A percentile compares a stretch with the other conserved stretches of the same genome.
Evolutionary conservation across 2,113 vertebrate species (phyloP).

Genomic region (Spea bombifrons): DNA sequence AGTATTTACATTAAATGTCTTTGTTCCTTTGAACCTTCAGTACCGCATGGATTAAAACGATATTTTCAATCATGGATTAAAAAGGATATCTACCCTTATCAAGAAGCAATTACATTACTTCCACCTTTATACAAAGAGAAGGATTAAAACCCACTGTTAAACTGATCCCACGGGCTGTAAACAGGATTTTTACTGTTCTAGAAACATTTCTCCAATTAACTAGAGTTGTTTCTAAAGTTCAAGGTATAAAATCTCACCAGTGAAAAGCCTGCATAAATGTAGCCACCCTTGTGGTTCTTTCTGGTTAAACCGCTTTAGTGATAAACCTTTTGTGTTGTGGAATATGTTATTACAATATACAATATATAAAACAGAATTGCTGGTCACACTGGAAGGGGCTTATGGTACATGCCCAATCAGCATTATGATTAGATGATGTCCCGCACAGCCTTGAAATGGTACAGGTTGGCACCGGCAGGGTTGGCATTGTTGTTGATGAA

Average conservation of each 20-base stretch:
- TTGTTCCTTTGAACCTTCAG: conserved; percentile 39
- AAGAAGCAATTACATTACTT: conserved; percentile 51
- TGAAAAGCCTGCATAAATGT: neutral
- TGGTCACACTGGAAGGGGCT: too few species aligned
- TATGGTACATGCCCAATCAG: too few species aligned
- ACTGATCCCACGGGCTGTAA: conserved; percentile 10
- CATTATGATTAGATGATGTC: too few species aligned
- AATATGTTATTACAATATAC: too few species aligned
- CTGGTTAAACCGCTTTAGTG: too few species aligned
- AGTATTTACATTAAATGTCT: conserved; percentile 46
- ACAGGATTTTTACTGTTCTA: conserved; percentile 23
- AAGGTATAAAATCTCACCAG: conserved; percentile 16
- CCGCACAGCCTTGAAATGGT: too few species aligned
- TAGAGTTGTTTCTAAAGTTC: conserved; percentile 23
- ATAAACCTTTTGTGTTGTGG: too few species aligned
- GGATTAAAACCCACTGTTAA: conserved; percentile 48
- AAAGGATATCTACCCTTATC: conserved; percentile 46
- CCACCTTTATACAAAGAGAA: conserved; percentile 50
- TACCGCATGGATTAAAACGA: conserved; percentile 54
- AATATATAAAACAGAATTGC: too few species aligned
- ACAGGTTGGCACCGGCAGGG: too few species aligned
- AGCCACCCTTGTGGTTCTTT: too few species aligned
- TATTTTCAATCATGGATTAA: conserved; percentile 55
- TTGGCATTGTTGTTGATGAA: too few species aligned
- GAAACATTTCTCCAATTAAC: conserved; percentile 40